phyloP scores from a whole-genome alignment of 64 coral and sea anemone genomes.

The Pachyseris speciosa region DNA sequence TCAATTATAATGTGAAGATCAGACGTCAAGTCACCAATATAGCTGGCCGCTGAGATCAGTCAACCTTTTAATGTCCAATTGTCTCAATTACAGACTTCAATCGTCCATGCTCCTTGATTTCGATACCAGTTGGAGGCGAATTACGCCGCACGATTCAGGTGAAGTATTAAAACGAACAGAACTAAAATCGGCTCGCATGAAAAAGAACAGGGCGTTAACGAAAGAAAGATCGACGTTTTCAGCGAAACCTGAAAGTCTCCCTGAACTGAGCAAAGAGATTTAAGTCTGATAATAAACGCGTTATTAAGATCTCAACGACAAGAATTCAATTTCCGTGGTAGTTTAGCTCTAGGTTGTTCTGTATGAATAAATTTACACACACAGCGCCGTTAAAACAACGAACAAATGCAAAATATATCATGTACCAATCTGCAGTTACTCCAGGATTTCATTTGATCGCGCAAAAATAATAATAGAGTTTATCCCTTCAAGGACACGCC shows the following conservation, averaged over 20 bases:
- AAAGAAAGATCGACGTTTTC: not conserved
- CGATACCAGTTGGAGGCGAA: not conserved
- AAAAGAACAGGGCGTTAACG: not conserved
- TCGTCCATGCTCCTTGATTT: not conserved
- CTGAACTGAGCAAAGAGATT: not conserved
- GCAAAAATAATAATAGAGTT: not conserved
- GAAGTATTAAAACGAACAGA: not conserved
- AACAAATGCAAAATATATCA: not conserved
- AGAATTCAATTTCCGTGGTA: slow-evolving; percentile 25
- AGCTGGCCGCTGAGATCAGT: not conserved
- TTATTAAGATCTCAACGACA: slow-evolving; percentile 24
- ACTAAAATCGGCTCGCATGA: not conserved
- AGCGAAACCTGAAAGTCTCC: not conserved
- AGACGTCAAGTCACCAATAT: not conserved
- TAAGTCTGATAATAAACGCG: not conserved
- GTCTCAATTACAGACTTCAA: not conserved
- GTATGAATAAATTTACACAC: not conserved
- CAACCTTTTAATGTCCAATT: not conserved
- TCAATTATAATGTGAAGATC: not conserved
- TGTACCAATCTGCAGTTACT: too few species aligned
- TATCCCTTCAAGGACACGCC: slow-evolving; percentile 15
- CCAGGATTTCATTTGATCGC: not conserved
- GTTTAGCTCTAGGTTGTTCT: not conserved
- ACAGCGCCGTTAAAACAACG: not conserved
- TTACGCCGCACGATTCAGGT: not conserved